A percentile compares a stretch with the other conserved stretches of the same genome.
phyloP scores from a whole-genome alignment of 2,113 vertebrate genomes.

The Loxodonta africana region DNA sequence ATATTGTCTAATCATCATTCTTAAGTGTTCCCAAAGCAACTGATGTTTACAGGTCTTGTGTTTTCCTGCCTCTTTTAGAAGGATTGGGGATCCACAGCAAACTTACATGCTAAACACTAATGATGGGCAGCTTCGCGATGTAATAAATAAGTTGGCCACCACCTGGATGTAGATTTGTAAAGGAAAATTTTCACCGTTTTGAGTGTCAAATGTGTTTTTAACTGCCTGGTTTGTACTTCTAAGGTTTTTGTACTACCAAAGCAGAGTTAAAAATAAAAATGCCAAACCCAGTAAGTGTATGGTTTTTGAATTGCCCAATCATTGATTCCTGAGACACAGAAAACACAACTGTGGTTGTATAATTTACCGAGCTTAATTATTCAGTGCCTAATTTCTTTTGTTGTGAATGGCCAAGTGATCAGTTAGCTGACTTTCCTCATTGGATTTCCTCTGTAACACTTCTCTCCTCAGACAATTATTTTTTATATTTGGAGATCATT shows the following conservation, averaged over 20 bases:
- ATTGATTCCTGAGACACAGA: neutral
- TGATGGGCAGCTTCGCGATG: constrained; percentile 10
- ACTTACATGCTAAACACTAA: constrained; percentile 82
- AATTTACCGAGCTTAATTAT: neutral
- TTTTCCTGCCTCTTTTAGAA: constrained; percentile 27
- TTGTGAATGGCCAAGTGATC: neutral
- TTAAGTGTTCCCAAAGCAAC: constrained; percentile 57
- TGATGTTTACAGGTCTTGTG: constrained; percentile 62
- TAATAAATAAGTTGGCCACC: constrained; percentile 27
- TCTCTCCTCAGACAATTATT: neutral
- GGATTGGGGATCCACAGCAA: neutral
- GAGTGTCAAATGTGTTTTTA: constrained; percentile 88
- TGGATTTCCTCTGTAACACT: neutral
- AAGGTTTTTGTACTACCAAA: constrained; percentile 89
- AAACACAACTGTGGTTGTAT: fast-evolving
- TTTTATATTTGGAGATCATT: neutral
- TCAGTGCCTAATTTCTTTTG: neutral
- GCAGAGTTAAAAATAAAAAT: constrained; percentile 85
- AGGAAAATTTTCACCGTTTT: constrained; percentile 79
- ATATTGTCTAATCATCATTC: constrained; percentile 11
- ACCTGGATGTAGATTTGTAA: constrained; percentile 70
- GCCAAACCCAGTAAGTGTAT: neutral
- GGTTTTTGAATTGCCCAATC: neutral
- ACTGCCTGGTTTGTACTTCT: constrained; percentile 87
- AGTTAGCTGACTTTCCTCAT: neutral